Percentiles rank a stretch among this genome's conserved stretches.
Conservation (phyloP, 2,797 vertebrate species). For the Malacoctenus gilli region DNA sequence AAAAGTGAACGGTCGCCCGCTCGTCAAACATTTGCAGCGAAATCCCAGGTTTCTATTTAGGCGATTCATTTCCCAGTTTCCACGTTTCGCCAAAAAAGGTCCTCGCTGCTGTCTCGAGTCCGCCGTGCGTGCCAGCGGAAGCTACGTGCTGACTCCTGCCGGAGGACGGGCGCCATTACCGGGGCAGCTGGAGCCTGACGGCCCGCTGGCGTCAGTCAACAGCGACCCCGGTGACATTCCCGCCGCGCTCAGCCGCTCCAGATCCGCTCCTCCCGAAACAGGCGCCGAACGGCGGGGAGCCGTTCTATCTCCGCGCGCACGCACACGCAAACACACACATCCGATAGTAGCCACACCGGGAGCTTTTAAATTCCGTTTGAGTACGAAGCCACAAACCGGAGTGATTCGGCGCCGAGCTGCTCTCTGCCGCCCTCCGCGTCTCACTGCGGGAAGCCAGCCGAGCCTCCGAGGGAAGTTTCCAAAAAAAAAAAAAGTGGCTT, state of each 20-base stretch:
- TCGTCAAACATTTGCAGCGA: not conserved
- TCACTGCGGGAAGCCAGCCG: not conserved
- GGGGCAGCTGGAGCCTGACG: constrained; percentile 59
- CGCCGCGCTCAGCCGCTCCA: not conserved
- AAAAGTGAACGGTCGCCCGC: not conserved
- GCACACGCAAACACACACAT: too few relatives aligned
- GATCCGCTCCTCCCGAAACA: too few relatives aligned
- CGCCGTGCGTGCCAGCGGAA: constrained; percentile 64
- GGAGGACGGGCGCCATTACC: constrained; percentile 79
- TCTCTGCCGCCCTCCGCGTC: constrained; percentile 16
- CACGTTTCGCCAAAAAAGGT: not conserved
- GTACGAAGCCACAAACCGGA: not conserved
- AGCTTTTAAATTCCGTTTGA: not conserved
- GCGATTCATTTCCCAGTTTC: not conserved
- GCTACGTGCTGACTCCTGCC: constrained; percentile 80
- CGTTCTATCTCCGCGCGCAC: too few relatives aligned
- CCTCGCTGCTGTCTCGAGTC: constrained; percentile 2
- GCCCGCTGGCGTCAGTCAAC: constrained; percentile 44
- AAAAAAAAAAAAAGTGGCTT: too few relatives aligned
- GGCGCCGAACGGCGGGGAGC: too few relatives aligned
- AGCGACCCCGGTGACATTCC: not conserved
- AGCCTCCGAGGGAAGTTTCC: not conserved
- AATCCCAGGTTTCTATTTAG: not conserved
- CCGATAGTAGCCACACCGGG: too few relatives aligned
- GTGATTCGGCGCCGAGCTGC: not conserved